Evolutionary conservation across 2,797 vertebrate species (phyloP).

Genomic region (Podarcis siculus): DNA sequence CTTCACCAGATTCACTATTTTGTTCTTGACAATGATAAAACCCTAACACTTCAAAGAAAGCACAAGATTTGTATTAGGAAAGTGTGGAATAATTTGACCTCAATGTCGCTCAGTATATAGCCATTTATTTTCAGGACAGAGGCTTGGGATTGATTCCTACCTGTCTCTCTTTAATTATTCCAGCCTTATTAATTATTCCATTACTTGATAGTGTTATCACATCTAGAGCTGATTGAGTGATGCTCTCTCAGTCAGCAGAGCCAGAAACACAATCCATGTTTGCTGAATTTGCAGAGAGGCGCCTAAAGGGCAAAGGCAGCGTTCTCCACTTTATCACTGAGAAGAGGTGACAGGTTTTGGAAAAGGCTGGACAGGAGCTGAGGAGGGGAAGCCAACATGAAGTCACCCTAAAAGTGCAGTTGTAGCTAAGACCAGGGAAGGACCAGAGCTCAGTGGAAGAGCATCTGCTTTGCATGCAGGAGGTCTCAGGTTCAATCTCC

Average conservation of each 20-base stretch:
- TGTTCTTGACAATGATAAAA: slow-evolving; percentile 14
- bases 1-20: neutral
- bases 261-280: neutral
- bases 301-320: neutral
- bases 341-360: neutral
- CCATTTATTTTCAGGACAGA: slow-evolving; percentile 1
- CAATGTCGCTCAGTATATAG: neutral
- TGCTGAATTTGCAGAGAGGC: neutral
- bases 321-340: rapidly evolving
- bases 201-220: slow-evolving; percentile 22
- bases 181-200: slow-evolving; percentile 27
- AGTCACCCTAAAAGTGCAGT: neutral
- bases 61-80: slow-evolving; percentile 15
- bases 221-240: slow-evolving; percentile 10
- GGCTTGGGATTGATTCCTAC: slow-evolving; percentile 11
- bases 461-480: too few species aligned
- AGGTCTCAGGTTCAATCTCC: too few species aligned
- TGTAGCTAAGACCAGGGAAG: neutral
- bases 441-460: too few species aligned
- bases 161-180: slow-evolving; percentile 22
- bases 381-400: neutral
- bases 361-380: neutral
- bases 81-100: slow-evolving; percentile 7
- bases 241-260: neutral
- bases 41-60: neutral